Base-by-base conservation (phyloP, 2,113 vertebrate genomes). In the Verasper variegatus region DNA sequence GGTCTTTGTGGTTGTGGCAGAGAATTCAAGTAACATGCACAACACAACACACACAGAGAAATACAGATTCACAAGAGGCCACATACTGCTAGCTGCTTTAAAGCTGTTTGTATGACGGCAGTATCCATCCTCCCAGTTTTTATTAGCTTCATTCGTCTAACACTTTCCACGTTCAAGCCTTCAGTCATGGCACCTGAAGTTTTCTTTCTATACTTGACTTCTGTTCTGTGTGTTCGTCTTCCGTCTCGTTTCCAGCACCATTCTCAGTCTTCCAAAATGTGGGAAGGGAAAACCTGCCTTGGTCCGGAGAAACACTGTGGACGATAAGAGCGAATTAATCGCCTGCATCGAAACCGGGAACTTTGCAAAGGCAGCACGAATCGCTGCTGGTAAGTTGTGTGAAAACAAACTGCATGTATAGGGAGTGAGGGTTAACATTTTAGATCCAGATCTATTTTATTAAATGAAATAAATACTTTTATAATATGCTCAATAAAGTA, bases 271-370 rank as follows among this genome's bases (percentile, higher is more conserved):
- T 24, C 97, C 97, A 0, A 97, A 95, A 87, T 98, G 97, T 68
- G 98, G 97, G 45, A 97, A 97, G 67, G 97, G 98, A 63, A 98
- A 98, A 90, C 97, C 98, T 0, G 97, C 97, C 13, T 92, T 98
- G 64, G 96, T 97, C 80, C 95, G 97, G 72, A 96, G 97, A 79
- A 97, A 96, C 90, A 97, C 97, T 8, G 93, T 97, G 86, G 98
- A 99, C 62, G 97, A 99, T 91, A 95, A 97, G 89, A 97, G 95
- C 49, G 96, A 98, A 80, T 92, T 99, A 49, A 97, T 98, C 66
- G 97, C 98, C 54, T 99, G 97, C 74, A 98, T 99, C 26, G 97
- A 99, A 93, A 98, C 95, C 0, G 97, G 97, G 47, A 97, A 98
- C 88, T 98, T 98, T 61, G 97, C 97, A 83, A 98, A 96, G 94